A percentile compares a stretch with the other conserved stretches of the same genome.
Conservation (phyloP, 2,797 vertebrate genomes). For the Pseudochaenichthys georgianus region DNA sequence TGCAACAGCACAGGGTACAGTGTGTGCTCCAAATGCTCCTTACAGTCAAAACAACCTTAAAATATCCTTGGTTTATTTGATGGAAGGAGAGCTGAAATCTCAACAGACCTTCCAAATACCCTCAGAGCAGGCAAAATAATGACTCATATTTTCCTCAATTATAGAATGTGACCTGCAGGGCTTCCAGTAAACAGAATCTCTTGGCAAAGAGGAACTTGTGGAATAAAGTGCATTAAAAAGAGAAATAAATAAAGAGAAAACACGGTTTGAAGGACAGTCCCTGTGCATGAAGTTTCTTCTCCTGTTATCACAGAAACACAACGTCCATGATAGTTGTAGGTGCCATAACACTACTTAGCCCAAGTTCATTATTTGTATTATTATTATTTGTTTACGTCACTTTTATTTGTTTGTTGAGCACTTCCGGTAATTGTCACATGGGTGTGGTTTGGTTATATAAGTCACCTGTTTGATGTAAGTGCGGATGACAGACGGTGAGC, state of each 20-base stretch:
- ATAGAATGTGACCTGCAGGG: conserved; percentile 43
- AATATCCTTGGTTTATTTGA: conserved; percentile 73
- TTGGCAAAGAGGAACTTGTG: conserved; percentile 9
- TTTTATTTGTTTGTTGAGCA: too few species aligned
- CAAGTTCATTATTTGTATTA: too few species aligned
- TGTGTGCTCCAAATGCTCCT: conserved; percentile 20
- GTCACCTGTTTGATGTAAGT: too few species aligned
- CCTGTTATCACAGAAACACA: background rate
- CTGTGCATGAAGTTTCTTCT: background rate
- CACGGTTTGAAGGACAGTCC: background rate
- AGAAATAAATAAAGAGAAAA: conserved; percentile 16
- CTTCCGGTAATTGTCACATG: too few species aligned
- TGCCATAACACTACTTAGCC: too few species aligned
- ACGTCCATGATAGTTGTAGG: too few species aligned
- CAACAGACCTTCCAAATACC: conserved; percentile 65
- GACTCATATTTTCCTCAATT: conserved; percentile 70
- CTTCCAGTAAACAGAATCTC: conserved; percentile 45
- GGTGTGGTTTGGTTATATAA: too few species aligned
- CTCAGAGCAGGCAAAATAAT: conserved; percentile 55
- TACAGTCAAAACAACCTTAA: conserved; percentile 66
- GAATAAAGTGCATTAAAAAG: conserved; percentile 29
- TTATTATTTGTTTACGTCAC: too few species aligned
- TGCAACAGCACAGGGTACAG: background rate
- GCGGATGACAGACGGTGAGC: too few species aligned
- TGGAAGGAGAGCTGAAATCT: conserved; percentile 55